Base-by-base conservation (phyloP, 1,140 invertebrate species). In the Procambarus virginalis region DNA sequence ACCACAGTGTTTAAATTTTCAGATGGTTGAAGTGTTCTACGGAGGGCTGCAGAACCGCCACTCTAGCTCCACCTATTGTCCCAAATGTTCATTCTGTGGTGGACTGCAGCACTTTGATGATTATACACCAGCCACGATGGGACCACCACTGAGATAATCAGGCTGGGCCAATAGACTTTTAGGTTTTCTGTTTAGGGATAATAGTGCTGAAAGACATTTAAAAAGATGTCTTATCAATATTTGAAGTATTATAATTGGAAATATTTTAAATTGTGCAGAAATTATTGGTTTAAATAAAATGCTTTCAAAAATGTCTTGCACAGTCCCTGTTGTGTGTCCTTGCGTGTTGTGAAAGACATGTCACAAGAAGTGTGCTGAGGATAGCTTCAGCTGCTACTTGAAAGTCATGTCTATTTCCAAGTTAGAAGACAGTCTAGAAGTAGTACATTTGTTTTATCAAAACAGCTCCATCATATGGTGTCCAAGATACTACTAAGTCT, bases 11-110 rank as follows among this genome's bases (percentile, higher is more conserved):
- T 76, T 5, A 51, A 87, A 93, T 92, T 92, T 92, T 70, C 83
- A 99, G 98, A 94, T 99, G 99, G 99, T 99, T 94, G 98, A 99
- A 94, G 99, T 99, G 64, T 99, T 99, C 94, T 99, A 99, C 94
- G 99, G 99, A 99, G 99, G 98, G 46, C 94, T 99, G 20, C 95
- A 96, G 79, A 96, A 96, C 92, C 95, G 97, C n/a, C 92, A 98
- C 97, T 0, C 94, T 99, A 12, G 97, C 97, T 84, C 97, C 99
- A n/a, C 99, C 99, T 2, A 99, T 99, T 88, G 95, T 97, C 90
- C 99, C 99, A 6, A 95, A 96, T 92, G 97, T 99, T 10, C 95
- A 96, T 92, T 92, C 81, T 17, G 85, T 84, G 22, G 60, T 92
- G 34, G 97, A 98, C 93, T 97, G 97, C 1, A 95, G 96, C 78